Conservation (phyloP, 2,113 vertebrate genomes). For the Pangasianodon gigas region DNA sequence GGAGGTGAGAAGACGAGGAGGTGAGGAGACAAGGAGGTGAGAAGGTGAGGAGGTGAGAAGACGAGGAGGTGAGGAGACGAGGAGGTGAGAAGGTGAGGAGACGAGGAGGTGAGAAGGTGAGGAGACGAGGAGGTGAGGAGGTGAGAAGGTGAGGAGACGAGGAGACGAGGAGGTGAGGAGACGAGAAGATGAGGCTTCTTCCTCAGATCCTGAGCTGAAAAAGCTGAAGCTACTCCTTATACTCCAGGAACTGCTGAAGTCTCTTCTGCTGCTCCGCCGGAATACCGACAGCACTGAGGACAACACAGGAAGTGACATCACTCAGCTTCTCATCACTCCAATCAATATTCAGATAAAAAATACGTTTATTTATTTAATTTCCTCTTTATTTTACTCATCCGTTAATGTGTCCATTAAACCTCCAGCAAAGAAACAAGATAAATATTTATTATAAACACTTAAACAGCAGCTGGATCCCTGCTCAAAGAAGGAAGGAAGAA, state of each 20-base stretch:
- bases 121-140: too few relatives aligned
- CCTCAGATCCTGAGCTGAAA: too few relatives aligned
- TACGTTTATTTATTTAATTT: not conserved
- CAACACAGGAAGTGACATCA: slow-evolving; percentile 5
- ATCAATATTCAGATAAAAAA: not conserved
- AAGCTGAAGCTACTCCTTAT: slow-evolving; percentile 79
- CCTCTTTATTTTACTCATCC: not conserved
- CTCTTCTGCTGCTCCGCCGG: slow-evolving; percentile 92
- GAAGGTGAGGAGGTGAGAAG: too few relatives aligned
- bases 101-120: too few relatives aligned
- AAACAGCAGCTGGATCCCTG: not conserved
- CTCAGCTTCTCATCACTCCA: not conserved
- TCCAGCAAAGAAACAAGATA: not conserved
- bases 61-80: too few relatives aligned
- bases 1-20: too few relatives aligned
- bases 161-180: too few relatives aligned
- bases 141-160: too few relatives aligned
- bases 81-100: too few relatives aligned
- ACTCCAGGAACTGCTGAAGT: slow-evolving; percentile 94
- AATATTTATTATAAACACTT: not conserved
- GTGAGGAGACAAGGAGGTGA: too few relatives aligned
- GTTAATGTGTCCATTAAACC: too few relatives aligned
- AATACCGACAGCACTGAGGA: slow-evolving; percentile 85
- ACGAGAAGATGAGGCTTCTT: too few relatives aligned
- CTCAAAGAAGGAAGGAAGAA: not conserved